Conservation (phyloP, 2,113 vertebrate genomes). For the Setophaga coronata region DNA sequence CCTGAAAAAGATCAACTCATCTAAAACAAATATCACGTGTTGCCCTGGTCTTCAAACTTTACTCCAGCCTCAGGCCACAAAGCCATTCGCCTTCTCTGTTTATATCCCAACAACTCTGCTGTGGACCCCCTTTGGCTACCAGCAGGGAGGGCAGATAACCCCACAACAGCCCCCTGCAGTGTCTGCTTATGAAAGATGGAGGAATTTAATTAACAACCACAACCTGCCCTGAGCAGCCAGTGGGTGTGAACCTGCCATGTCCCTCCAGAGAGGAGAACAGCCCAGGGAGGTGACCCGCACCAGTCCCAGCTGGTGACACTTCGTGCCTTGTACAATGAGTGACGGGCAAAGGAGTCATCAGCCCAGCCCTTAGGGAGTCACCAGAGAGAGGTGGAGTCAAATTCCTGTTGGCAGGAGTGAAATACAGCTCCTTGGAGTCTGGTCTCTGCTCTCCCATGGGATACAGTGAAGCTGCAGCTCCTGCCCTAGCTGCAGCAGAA, state of each 20-base stretch:
- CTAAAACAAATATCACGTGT: not conserved
- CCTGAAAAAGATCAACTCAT: not conserved
- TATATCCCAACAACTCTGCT: not conserved
- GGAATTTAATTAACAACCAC: not conserved
- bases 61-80: not conserved
- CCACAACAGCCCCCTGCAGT: not conserved
- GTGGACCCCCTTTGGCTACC: not conserved
- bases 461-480: not conserved
- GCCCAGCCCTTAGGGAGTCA: not conserved
- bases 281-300: not conserved
- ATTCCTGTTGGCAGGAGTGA: not conserved
- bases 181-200: not conserved
- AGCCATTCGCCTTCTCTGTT: not conserved
- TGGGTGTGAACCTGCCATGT: not conserved
- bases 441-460: not conserved
- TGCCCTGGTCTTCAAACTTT: not conserved
- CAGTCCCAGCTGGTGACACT: not conserved
- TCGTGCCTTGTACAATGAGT: fast-evolving
- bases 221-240: not conserved
- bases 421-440: fast-evolving
- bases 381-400: not conserved
- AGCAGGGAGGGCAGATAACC: not conserved
- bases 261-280: not conserved
- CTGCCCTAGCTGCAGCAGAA: not conserved
- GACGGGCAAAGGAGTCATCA: not conserved